Percentiles rank a stretch among this genome's conserved stretches.
phyloP scores from a whole-genome alignment of 2,888 invertebrate species.

The Digitonthophagus gazella region DNA sequence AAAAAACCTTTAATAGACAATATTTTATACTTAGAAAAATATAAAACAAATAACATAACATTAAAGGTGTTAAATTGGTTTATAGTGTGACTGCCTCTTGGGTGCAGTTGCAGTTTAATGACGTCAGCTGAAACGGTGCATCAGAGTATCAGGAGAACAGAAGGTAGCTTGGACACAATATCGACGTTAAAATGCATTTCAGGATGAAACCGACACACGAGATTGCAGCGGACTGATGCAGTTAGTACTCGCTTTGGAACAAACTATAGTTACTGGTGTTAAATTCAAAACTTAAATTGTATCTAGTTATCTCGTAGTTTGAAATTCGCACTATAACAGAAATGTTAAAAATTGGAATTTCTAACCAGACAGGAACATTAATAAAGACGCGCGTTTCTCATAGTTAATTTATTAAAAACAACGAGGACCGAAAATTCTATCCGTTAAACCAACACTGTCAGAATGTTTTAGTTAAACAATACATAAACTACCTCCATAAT shows the following conservation, averaged over 20 bases:
- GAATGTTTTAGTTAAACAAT: not conserved
- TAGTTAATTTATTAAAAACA: not conserved
- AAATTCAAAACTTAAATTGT: not conserved
- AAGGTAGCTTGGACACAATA: slow-evolving; percentile 32
- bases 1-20: not conserved
- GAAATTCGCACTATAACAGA: not conserved
- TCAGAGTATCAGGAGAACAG: slow-evolving; percentile 43
- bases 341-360: not conserved
- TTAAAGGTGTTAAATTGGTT: not conserved
- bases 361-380: not conserved
- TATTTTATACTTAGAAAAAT: not conserved
- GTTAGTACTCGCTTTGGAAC: not conserved
- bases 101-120: slow-evolving; percentile 28
- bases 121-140: slow-evolving; percentile 44
- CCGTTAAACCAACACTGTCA: not conserved
- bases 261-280: not conserved
- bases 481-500: not conserved
- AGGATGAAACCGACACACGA: not conserved
- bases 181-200: not conserved
- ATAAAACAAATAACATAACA: not conserved
- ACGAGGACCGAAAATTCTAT: not conserved
- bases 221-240: not conserved
- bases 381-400: not conserved
- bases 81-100: not conserved
- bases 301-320: not conserved